Conservation (phyloP, 2,113 vertebrate genomes). For the Furnarius figulus region DNA sequence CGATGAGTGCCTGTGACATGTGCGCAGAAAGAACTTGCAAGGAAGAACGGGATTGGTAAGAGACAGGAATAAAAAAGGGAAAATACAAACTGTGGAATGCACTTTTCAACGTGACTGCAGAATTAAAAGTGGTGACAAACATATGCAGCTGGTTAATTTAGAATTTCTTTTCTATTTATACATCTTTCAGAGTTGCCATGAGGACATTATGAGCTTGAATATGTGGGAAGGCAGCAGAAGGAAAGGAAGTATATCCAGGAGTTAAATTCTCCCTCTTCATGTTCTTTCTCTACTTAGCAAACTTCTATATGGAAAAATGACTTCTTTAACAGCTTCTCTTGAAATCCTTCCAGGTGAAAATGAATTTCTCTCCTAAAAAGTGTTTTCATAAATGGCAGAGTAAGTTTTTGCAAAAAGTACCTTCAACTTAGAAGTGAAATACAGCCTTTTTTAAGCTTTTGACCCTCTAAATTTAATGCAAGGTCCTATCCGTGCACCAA, state of each 20-base stretch:
- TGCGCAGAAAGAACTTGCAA: background rate
- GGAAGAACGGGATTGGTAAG: background rate
- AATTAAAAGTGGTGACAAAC: background rate
- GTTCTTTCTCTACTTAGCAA: background rate
- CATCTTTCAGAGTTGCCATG: background rate
- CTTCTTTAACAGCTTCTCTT: background rate
- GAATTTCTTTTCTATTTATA: slow-evolving; percentile 16
- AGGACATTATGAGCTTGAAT: background rate
- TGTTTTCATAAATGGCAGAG: background rate
- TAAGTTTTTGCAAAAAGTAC: background rate
- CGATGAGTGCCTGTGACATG: background rate
- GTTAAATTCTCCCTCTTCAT: background rate
- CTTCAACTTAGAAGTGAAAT: background rate
- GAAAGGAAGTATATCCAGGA: background rate
- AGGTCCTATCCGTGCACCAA: background rate
- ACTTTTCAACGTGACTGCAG: background rate
- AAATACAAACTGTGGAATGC: background rate
- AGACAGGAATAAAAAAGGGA: background rate
- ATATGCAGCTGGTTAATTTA: background rate
- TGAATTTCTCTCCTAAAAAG: background rate
- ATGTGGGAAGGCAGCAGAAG: background rate
- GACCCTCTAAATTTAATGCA: background rate
- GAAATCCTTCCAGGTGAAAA: slow-evolving; percentile 2
- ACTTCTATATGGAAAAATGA: background rate
- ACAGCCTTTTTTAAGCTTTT: background rate